Conservation (phyloP, 2,888 invertebrate species). For the Calliopum simillimum region DNA sequence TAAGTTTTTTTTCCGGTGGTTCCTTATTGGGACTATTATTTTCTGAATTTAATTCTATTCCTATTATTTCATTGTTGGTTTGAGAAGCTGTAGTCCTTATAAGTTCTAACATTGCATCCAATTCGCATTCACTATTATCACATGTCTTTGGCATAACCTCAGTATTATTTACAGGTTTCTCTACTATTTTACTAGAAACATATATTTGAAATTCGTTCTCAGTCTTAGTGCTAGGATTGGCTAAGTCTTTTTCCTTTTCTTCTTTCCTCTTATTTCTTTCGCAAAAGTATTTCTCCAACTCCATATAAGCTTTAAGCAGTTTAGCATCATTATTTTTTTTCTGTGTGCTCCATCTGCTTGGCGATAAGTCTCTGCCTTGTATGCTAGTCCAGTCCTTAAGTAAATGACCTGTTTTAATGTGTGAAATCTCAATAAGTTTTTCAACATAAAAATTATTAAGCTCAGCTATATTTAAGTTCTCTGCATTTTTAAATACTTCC, state of each 20-base stretch:
- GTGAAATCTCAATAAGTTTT: constrained; percentile 68
- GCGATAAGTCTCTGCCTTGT: constrained; percentile 74
- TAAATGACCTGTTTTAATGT: constrained; percentile 67
- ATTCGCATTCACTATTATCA: constrained; percentile 28
- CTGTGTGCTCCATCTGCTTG: constrained; percentile 52
- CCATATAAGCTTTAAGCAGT: constrained; percentile 48
- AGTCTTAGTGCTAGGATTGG: no score
- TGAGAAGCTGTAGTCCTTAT: constrained; percentile 26
- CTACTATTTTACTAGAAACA: background rate
- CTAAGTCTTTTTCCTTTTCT: background rate
- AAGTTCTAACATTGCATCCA: constrained; percentile 46
- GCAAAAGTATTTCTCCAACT: constrained; percentile 49
- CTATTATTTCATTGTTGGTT: background rate
- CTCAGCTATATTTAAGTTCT: constrained; percentile 36
- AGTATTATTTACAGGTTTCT: background rate
- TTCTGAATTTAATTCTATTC: background rate
- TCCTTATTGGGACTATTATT: constrained; percentile 45
- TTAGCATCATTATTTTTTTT: background rate
- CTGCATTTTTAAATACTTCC: constrained; percentile 39
- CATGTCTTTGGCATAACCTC: background rate
- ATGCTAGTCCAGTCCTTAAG: constrained; percentile 74
- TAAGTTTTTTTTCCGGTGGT: constrained; percentile 48
- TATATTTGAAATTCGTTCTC: background rate
- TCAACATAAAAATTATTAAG: constrained; percentile 68
- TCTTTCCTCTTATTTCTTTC: background rate